Base-by-base conservation (phyloP, 2,797 vertebrate species). In the Pachyuromys duprasi region DNA sequence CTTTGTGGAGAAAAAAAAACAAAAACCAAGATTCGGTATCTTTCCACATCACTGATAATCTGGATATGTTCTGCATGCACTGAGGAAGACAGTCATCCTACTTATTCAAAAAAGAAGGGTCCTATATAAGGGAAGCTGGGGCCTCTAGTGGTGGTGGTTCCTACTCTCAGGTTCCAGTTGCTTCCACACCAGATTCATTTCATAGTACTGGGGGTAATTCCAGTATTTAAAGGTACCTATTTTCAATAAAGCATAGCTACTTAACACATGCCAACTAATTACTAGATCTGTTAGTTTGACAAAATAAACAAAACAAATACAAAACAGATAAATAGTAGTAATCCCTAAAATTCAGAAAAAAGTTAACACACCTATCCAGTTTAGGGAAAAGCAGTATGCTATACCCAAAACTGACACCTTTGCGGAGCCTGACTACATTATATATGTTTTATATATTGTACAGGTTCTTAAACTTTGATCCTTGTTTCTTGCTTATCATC, bases 171-270 rank as follows among this genome's bases (percentile, higher is more conserved):
- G 62, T 79, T 93, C 79, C 89, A 78, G 36, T 31, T 95, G 28
- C 67, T 93, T 28, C 17, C 15, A 70, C 49, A 39, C 45, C 24
- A 1, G 62, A 60, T 90, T 83, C 18, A 86, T 92, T 75, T 96
- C 89, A 53, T 5, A 76, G 36, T 67, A 87, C 49, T 76, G 28
- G 78, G 53, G 69, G 17, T 67, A 93, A 81, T 39, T 49, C 79
- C 78, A 78, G 39, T 78, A 94, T 84, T 95, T 89, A 81, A 95
- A 96, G 92, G 86, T n/a, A 65, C 12, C 15, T 12, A 24, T 65
- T 96, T 96, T 87, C 62, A 89, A 69, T 74, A 74, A 94, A 97
- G 36, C 42, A 89, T 14, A 9, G n/a, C 5, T 57, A 65, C n/a
- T 86, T 49, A 69, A 89, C 11, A 4, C 49, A 87, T 60, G 31